phyloP scores from a whole-genome alignment of 2,113 vertebrate species.

The Brachionichthys hirsutus region DNA sequence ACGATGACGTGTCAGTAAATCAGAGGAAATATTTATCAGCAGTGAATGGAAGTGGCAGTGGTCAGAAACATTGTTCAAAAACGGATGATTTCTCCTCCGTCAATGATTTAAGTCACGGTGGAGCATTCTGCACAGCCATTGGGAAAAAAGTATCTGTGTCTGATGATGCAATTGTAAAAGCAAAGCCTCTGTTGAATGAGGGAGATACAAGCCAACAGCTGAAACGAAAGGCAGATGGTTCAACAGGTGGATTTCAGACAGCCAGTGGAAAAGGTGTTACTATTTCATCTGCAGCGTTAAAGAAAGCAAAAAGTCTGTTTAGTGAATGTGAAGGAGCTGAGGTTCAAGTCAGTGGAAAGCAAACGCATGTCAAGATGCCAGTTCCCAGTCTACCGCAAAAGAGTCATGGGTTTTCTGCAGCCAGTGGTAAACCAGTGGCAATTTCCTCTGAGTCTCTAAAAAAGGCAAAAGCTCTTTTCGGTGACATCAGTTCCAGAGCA shows the following conservation, averaged over 20 bases:
- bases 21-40: background rate
- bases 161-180: slow-evolving; percentile 39
- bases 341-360: background rate
- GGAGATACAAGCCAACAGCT: slow-evolving; percentile 40
- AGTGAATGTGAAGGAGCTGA: slow-evolving; percentile 64
- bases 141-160: slow-evolving; percentile 49
- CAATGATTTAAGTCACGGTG: background rate
- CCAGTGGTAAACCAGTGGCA: slow-evolving; percentile 77
- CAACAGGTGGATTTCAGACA: slow-evolving; percentile 78
- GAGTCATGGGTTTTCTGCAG: slow-evolving; percentile 78
- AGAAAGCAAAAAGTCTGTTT: slow-evolving; percentile 75
- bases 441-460: slow-evolving; percentile 73
- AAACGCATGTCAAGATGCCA: background rate
- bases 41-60: background rate
- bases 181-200: slow-evolving; percentile 73
- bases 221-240: slow-evolving; percentile 1
- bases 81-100: slow-evolving; percentile 8
- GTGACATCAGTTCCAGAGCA: slow-evolving; percentile 61
- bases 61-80: slow-evolving; percentile 3
- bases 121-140: slow-evolving; percentile 62
- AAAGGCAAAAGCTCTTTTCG: slow-evolving; percentile 70
- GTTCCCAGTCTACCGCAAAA: slow-evolving; percentile 6
- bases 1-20: background rate
- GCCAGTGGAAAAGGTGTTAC: slow-evolving; percentile 76
- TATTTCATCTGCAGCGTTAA: slow-evolving; percentile 76